Percentiles rank a stretch among this genome's conserved stretches.
Conservation (phyloP, 2,888 invertebrate species). For the Microplitis deprimator region DNA sequence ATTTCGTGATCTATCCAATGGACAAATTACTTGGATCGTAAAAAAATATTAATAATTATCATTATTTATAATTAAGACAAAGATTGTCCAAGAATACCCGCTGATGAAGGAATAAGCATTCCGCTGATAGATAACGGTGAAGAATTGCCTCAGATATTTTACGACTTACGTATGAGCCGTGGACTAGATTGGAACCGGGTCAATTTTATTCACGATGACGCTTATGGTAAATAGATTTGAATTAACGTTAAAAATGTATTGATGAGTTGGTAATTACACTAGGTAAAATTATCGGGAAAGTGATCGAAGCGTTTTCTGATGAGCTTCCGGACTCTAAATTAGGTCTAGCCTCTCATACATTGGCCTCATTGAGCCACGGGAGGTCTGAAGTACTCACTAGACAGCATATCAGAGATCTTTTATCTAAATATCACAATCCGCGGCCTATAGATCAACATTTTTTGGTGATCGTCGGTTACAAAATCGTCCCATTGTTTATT, state of each 20-base stretch:
- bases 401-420: constrained; percentile 72
- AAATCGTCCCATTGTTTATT: constrained; percentile 78
- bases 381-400: constrained; percentile 72
- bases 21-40: neutral
- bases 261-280: neutral
- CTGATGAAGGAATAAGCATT: constrained; percentile 79
- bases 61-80: constrained; percentile 73
- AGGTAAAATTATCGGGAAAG: constrained; percentile 78
- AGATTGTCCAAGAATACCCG: constrained; percentile 84
- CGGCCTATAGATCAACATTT: constrained; percentile 71
- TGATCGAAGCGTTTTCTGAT: constrained; percentile 75
- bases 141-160: constrained; percentile 83
- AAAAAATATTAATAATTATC: neutral
- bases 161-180: constrained; percentile 80
- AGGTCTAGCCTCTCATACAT: constrained; percentile 72
- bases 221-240: constrained; percentile 74
- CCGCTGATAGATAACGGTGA: constrained; percentile 80
- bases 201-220: constrained; percentile 81
- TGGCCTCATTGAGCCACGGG: constrained; percentile 71
- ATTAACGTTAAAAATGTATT: neutral
- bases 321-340: constrained; percentile 72
- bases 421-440: constrained; percentile 69
- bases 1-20: too few relatives aligned
- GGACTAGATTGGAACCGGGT: constrained; percentile 82
- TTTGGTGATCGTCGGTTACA: constrained; percentile 77